These are phyloP conservation scores for Choloepus didactylus DNA, from an alignment of 2,797 vertebrate genomes.

Conservation along the genomic window DNA sequence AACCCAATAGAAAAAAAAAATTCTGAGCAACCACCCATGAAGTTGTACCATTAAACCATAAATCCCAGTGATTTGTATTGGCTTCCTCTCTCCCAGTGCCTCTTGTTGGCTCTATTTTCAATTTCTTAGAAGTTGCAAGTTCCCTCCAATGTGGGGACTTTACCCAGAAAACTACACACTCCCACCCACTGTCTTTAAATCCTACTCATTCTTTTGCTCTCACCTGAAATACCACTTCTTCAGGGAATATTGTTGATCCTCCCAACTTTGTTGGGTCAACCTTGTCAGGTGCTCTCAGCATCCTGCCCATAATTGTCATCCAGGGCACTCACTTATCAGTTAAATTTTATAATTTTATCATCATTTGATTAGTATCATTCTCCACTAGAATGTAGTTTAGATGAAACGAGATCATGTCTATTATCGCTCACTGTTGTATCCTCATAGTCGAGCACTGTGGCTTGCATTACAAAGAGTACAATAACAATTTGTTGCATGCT, in stretches of 20 bases:
- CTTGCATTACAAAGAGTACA: conserved; percentile 9
- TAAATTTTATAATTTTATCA: conserved; percentile 51
- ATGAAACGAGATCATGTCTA: background rate
- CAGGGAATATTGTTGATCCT: background rate
- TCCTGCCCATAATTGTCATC: background rate
- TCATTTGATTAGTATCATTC: conserved; percentile 42
- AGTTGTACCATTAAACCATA: background rate
- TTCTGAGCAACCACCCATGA: background rate
- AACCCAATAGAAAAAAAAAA: background rate
- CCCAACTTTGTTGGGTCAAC: background rate
- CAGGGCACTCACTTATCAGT: background rate
- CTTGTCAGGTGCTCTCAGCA: background rate
- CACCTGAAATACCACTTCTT: background rate
- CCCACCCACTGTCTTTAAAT: background rate
- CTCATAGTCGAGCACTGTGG: background rate
- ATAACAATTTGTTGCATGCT: background rate
- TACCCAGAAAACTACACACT: background rate
- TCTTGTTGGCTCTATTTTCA: background rate
- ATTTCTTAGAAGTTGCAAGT: background rate
- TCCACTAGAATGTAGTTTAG: conserved; percentile 7
- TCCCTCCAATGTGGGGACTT: background rate
- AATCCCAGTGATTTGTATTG: background rate
- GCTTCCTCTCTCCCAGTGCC: background rate
- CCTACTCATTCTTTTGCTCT: background rate
- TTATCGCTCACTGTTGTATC: background rate